phyloP scores from a whole-genome alignment of 2,113 vertebrate genomes.

The Petroica traversi region DNA sequence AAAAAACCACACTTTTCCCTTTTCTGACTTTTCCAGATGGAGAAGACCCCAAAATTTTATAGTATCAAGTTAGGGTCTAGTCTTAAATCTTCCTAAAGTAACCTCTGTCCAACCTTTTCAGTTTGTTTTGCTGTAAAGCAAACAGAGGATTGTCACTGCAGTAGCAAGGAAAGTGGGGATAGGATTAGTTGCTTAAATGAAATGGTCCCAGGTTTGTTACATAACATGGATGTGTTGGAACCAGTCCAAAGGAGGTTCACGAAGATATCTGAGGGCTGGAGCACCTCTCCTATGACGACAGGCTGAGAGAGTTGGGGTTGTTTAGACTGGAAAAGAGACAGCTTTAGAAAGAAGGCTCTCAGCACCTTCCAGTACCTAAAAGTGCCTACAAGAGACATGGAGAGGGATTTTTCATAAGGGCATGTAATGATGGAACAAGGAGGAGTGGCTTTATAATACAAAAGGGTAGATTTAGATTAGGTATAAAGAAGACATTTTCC shows the following conservation, averaged over 20 bases:
- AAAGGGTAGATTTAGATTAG: neutral
- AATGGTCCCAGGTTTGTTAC: neutral
- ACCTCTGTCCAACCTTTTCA: neutral
- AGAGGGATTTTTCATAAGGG: neutral
- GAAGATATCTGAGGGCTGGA: neutral
- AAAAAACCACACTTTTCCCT: neutral
- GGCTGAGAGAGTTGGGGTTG: neutral
- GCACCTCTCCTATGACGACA: neutral
- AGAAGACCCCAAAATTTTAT: neutral
- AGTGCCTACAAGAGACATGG: neutral
- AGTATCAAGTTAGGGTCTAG: neutral
- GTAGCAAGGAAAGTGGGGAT: neutral
- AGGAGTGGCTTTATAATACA: neutral
- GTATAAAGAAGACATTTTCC: neutral
- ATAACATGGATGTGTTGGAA: neutral
- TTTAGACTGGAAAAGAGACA: neutral
- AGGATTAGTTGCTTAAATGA: neutral
- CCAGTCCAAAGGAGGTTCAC: neutral
- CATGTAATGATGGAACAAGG: neutral
- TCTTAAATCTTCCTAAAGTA: neutral
- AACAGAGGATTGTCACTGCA: neutral
- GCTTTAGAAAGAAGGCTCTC: neutral
- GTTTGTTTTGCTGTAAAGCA: neutral
- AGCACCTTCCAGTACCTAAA: neutral
- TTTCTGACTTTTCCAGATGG: neutral